phyloP scores from a whole-genome alignment of 1,140 invertebrate genomes.

The Anagrus nilaparvatae region DNA sequence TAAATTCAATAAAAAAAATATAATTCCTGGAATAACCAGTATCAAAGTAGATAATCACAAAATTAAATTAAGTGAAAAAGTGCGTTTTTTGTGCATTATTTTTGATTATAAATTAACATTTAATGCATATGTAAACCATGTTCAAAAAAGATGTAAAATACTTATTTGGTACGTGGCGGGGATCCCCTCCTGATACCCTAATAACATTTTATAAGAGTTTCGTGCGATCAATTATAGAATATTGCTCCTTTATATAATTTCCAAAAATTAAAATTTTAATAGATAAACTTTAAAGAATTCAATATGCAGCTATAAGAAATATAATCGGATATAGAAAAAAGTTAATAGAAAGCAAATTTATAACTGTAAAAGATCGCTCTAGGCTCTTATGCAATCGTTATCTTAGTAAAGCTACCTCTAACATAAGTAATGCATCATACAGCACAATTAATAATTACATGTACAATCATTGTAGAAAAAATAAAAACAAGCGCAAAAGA shows the following conservation, averaged over 20 bases:
- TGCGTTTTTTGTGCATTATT: constrained; percentile 8
- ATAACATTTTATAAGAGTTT: too few species aligned
- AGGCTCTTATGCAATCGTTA: not conserved
- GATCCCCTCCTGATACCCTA: too few species aligned
- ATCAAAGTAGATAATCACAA: not conserved
- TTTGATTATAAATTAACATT: constrained; percentile 15
- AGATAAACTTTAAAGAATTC: not conserved
- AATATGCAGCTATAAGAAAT: not conserved
- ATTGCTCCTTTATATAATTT: too few species aligned
- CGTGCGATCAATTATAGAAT: too few species aligned
- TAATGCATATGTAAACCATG: constrained; percentile 5
- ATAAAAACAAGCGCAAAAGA: too few species aligned
- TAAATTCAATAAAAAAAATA: constrained; percentile 4
- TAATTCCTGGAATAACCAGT: not conserved
- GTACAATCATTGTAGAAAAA: too few species aligned
- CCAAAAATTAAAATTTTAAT: too few species aligned
- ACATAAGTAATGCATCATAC: too few species aligned
- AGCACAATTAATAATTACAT: too few species aligned
- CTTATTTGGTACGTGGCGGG: not conserved
- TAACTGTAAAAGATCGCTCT: not conserved
- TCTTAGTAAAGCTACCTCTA: not conserved
- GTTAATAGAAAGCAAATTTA: not conserved
- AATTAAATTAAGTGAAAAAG: constrained; percentile 4
- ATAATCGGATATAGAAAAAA: not conserved
- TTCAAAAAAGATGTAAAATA: constrained; percentile 6